Conservation (phyloP, 2,113 vertebrate species). For the Perca schrenkii region DNA sequence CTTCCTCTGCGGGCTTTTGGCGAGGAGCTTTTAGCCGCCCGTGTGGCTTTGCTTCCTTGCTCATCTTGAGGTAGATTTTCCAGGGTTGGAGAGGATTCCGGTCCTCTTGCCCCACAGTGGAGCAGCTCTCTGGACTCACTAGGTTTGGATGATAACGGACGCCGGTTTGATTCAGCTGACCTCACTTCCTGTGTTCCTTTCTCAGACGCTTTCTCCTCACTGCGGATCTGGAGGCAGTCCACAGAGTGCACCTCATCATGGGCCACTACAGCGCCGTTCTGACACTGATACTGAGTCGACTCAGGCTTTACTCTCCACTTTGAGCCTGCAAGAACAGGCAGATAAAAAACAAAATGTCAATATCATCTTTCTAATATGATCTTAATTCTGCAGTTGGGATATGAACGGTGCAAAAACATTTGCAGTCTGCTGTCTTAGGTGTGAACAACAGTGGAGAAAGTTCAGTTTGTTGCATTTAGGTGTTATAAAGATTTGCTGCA, state of each 20-base stretch:
- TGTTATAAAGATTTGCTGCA: not conserved
- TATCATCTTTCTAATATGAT: not conserved
- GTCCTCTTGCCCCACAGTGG: slow-evolving; percentile 39
- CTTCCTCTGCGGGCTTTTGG: slow-evolving; percentile 77
- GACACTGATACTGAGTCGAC: slow-evolving; percentile 84
- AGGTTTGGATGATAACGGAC: slow-evolving; percentile 63
- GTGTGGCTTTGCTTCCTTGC: slow-evolving; percentile 71
- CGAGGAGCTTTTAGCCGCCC: slow-evolving; percentile 78
- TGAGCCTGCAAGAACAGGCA: slow-evolving; percentile 65
- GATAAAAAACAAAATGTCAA: not conserved
- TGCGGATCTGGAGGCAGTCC: slow-evolving; percentile 85
- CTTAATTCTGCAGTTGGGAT: not conserved
- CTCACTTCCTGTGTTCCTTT: slow-evolving; percentile 70
- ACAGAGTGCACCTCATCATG: slow-evolving; percentile 79
- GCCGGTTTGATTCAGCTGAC: slow-evolving; percentile 66
- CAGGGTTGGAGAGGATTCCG: slow-evolving; percentile 54
- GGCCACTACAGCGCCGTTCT: slow-evolving; percentile 63
- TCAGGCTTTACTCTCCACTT: slow-evolving; percentile 83
- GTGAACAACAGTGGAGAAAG: not conserved
- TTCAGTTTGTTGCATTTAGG: not conserved
- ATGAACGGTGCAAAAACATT: not conserved
- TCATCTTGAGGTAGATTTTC: slow-evolving; percentile 86
- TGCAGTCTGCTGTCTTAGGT: not conserved
- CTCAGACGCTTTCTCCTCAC: slow-evolving; percentile 72
- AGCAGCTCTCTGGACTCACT: slow-evolving; percentile 69